Percentiles rank a stretch among this genome's conserved stretches.
Conservation (phyloP, 2,888 invertebrate species). For the Chorisops tibialis region DNA sequence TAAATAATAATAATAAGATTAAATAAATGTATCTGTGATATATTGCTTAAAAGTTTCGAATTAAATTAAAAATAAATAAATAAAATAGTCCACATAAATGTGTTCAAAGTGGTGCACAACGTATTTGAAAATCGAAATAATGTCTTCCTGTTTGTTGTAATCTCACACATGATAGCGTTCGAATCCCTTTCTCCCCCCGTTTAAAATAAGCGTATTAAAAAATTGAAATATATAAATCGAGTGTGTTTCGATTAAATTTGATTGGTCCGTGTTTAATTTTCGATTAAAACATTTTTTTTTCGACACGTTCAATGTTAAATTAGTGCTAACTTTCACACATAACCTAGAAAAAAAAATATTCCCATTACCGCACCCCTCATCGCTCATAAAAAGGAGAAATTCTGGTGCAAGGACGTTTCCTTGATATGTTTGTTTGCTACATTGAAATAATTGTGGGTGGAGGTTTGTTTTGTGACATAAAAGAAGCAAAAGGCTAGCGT, state of each 20-base stretch:
- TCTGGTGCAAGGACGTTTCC: slow-evolving; percentile 21
- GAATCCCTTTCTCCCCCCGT: too few relatives aligned
- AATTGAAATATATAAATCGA: too few relatives aligned
- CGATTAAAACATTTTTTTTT: too few relatives aligned
- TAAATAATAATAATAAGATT: slow-evolving; percentile 6
- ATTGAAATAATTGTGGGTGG: slow-evolving; percentile 13
- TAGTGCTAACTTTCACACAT: too few relatives aligned
- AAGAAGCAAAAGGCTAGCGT: slow-evolving; percentile 5
- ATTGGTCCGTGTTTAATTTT: too few relatives aligned
- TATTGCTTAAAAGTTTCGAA: background rate
- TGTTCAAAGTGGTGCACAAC: slow-evolving; percentile 14
- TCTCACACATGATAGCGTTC: too few relatives aligned
- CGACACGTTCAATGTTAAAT: too few relatives aligned
- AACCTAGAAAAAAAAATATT: too few relatives aligned
- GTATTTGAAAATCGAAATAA: slow-evolving; percentile 9
- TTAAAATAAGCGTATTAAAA: too few relatives aligned
- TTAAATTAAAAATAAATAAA: background rate
- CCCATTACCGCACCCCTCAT: too few relatives aligned
- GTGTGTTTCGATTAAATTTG: too few relatives aligned
- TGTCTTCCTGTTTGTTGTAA: slow-evolving; percentile 13
- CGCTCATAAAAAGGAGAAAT: slow-evolving; percentile 18
- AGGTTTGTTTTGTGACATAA: slow-evolving; percentile 12
- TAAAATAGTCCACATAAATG: slow-evolving; percentile 6
- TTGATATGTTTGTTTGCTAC: background rate
- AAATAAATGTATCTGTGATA: slow-evolving; percentile 20